Conservation (phyloP, 2,113 vertebrate genomes). For the Tylochromis polylepis region DNA sequence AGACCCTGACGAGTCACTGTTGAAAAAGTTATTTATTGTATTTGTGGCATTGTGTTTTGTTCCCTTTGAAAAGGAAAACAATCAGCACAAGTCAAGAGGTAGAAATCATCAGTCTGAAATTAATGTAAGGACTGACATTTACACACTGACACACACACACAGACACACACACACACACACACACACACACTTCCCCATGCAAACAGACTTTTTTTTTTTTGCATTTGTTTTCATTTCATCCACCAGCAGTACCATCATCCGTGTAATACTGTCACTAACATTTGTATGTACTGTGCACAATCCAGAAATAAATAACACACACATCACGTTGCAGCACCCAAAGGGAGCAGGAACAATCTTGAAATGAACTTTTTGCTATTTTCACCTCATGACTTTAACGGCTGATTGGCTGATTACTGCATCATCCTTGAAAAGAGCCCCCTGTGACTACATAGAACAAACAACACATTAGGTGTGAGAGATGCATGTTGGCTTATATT, state of each 20-base stretch:
- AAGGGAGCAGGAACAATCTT: neutral
- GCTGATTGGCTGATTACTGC: constrained; percentile 26
- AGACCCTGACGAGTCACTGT: neutral
- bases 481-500: neutral
- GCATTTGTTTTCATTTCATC: neutral
- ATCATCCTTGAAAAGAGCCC: neutral
- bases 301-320: constrained; percentile 48
- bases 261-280: neutral
- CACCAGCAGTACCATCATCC: neutral
- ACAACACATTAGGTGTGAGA: neutral
- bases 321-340: neutral
- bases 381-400: constrained; percentile 20
- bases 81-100: constrained; percentile 69
- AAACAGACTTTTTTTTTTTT: neutral
- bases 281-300: neutral
- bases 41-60: constrained; percentile 46
- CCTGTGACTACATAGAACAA: neutral
- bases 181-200: neutral
- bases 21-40: constrained; percentile 67
- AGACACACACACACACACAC: neutral
- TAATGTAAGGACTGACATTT: constrained; percentile 2
- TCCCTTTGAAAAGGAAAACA: constrained; percentile 43
- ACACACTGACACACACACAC: neutral
- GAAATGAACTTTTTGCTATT: neutral
- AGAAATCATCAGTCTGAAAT: constrained; percentile 60